Evolutionary conservation across 2,797 vertebrate genomes (phyloP).

Genomic region (Nothura maculosa): DNA sequence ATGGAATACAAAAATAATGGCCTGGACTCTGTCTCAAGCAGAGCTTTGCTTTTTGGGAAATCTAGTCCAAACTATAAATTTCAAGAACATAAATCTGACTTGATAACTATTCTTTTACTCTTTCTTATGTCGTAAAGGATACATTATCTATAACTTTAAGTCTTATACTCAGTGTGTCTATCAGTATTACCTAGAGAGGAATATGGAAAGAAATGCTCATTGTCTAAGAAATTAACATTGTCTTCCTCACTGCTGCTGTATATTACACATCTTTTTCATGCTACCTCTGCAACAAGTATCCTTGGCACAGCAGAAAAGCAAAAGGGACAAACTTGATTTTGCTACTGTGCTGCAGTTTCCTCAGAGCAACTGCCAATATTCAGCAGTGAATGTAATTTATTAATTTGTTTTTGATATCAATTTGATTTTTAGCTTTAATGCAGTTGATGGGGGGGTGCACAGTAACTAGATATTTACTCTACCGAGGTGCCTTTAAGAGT

Average conservation of each 20-base stretch:
- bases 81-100: neutral
- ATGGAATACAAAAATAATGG: neutral
- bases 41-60: neutral
- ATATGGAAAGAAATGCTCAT: neutral
- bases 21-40: neutral
- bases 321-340: neutral
- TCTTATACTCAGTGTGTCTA: neutral
- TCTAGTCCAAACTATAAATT: neutral
- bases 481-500: neutral
- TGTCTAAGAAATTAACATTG: neutral
- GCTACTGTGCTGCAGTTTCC: neutral
- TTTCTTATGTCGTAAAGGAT: neutral
- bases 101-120: neutral
- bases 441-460: neutral
- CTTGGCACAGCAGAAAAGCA: neutral
- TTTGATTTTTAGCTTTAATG: neutral
- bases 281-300: neutral
- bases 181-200: neutral
- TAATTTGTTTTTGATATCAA: neutral
- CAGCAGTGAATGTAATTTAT: neutral
- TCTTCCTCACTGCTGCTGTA: neutral
- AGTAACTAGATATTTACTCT: constrained; percentile 1
- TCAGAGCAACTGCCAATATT: neutral
- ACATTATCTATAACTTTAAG: neutral
- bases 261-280: neutral